Evolutionary conservation across 2,113 vertebrate species (phyloP).

Genomic region (Laticauda laticaudata): DNA sequence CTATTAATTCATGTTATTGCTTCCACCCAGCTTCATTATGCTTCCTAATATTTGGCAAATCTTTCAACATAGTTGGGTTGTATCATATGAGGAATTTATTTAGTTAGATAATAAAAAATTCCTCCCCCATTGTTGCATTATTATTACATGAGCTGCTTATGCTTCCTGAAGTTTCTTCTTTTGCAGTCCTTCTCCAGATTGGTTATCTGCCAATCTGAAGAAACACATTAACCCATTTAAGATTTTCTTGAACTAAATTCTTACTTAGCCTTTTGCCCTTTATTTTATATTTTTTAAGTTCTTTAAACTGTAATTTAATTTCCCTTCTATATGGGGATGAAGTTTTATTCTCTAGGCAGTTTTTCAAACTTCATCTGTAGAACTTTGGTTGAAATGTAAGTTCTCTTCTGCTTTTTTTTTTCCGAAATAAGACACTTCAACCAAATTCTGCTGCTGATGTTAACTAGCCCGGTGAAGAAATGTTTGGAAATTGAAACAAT

Average conservation of each 20-base stretch:
- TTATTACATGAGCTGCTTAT: neutral
- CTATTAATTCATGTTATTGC: slow-evolving; percentile 15
- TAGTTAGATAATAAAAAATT: neutral
- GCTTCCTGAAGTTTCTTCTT: neutral
- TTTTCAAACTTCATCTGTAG: neutral
- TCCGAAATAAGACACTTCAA: neutral
- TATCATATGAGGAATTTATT: neutral
- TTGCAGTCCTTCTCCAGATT: neutral
- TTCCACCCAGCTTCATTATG: slow-evolving; percentile 3
- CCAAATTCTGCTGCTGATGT: neutral
- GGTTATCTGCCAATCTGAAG: neutral
- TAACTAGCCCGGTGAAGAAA: neutral
- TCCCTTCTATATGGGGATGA: neutral
- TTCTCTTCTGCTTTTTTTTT: neutral
- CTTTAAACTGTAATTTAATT: neutral
- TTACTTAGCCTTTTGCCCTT: neutral
- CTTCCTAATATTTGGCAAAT: slow-evolving; percentile 8
- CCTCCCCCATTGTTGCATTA: neutral
- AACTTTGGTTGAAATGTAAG: neutral
- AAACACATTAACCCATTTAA: neutral
- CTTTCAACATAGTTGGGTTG: neutral
- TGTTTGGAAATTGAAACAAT: neutral
- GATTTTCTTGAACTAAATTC: neutral
- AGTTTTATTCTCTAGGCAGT: neutral
- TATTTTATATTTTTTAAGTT: neutral